Percentiles rank a stretch among this genome's conserved stretches.
Conservation (phyloP, 2,797 vertebrate genomes). For the Pangasius krempfi region DNA sequence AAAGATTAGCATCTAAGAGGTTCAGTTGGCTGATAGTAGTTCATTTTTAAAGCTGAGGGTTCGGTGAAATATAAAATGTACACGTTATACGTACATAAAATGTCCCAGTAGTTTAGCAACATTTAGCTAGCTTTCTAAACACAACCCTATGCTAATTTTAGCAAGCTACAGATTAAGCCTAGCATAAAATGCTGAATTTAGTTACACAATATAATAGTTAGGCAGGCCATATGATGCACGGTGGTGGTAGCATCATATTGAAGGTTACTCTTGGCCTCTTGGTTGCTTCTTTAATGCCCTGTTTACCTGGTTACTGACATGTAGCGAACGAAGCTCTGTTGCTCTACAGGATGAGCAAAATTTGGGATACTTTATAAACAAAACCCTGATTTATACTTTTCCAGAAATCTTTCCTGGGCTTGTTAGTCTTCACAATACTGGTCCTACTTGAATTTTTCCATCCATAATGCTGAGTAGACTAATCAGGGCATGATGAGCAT, state of each 20-base stretch:
- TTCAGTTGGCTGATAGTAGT: neutral
- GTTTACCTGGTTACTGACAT: neutral
- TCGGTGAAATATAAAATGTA: neutral
- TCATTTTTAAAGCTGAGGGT: neutral
- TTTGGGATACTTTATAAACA: neutral
- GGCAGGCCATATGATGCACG: neutral
- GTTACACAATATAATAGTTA: neutral
- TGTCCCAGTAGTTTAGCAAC: neutral
- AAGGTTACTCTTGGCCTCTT: neutral
- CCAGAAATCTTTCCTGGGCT: neutral
- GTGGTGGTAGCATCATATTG: neutral
- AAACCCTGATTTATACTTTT: neutral
- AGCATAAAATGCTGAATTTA: neutral
- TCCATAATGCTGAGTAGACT: neutral
- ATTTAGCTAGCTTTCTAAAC: neutral
- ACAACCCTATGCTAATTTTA: neutral
- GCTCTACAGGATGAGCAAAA: neutral
- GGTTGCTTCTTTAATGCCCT: neutral
- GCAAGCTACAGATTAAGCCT: slow-evolving; percentile 1
- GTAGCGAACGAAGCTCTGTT: neutral
- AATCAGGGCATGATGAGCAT: neutral
- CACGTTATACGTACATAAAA: too few species aligned
- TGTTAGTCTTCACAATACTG: neutral
- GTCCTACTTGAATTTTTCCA: neutral
- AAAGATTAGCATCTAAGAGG: neutral